A percentile compares a stretch with the other conserved stretches of the same genome.
Evolutionary conservation across 2,888 invertebrate genomes (phyloP).

Genomic region (Oligia fasciuncula): DNA sequence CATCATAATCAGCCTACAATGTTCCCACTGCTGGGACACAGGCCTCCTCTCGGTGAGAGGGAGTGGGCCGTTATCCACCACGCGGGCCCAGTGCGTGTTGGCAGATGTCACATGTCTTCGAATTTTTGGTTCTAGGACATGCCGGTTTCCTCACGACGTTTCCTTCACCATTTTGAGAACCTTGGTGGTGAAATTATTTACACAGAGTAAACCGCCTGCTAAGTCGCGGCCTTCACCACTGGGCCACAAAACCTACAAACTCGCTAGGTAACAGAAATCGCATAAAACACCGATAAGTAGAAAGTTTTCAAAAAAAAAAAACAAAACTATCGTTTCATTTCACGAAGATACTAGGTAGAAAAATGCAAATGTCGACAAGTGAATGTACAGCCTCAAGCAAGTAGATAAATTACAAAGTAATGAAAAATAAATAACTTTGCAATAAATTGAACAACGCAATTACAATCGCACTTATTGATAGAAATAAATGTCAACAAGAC

Average conservation of each 20-base stretch:
- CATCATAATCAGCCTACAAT: no score
- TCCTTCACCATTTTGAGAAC: no score
- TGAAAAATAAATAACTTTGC: conserved; percentile 58
- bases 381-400: conserved; percentile 13
- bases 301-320: background rate
- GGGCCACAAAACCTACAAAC: background rate
- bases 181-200: background rate
- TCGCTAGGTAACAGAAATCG: background rate
- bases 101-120: background rate
- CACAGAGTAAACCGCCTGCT: background rate
- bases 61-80: background rate
- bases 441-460: conserved; percentile 63
- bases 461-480: conserved; percentile 65
- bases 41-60: no score
- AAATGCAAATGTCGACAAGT: conserved; percentile 6
- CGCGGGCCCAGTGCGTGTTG: background rate
- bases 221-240: background rate
- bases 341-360: background rate
- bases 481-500: conserved; percentile 67
- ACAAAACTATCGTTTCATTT: background rate
- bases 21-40: no score
- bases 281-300: background rate
- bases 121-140: background rate
- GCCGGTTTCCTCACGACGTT: no score
- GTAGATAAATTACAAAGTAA: conserved; percentile 37